These are phyloP conservation scores for Gephyroberyx darwinii DNA, from an alignment of 2,797 vertebrate genomes.

Conservation along the genomic window DNA sequence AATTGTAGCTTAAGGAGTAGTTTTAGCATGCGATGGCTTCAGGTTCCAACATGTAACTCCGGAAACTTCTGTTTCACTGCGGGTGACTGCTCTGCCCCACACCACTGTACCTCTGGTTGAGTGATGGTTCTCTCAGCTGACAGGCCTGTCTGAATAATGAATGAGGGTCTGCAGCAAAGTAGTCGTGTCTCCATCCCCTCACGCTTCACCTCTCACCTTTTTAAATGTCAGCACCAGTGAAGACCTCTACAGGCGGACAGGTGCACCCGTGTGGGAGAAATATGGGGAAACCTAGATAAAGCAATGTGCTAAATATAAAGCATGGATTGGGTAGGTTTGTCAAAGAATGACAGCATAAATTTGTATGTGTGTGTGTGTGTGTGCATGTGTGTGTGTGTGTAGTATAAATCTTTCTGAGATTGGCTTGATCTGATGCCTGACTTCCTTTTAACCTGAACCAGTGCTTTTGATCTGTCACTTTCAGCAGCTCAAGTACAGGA, in stretches of 20 bases:
- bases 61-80: conserved; percentile 56
- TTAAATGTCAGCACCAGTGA: conserved; percentile 58
- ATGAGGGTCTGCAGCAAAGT: conserved; percentile 66
- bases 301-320: conserved; percentile 43
- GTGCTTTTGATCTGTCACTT: conserved; percentile 63
- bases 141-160: conserved; percentile 76
- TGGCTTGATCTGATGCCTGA: conserved; percentile 48
- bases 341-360: conserved; percentile 37
- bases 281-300: conserved; percentile 39
- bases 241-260: conserved; percentile 14
- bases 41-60: conserved; percentile 41
- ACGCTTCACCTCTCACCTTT: conserved; percentile 69
- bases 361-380: conserved; percentile 33
- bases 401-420: conserved; percentile 29
- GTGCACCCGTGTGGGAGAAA: conserved; percentile 11
- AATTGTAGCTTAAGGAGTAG: conserved; percentile 27
- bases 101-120: conserved; percentile 56
- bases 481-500: conserved; percentile 25
- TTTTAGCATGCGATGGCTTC: conserved; percentile 22
- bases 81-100: conserved; percentile 43
- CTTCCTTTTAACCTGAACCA: conserved; percentile 48
- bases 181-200: conserved; percentile 46
- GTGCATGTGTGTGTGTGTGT: conserved; percentile 26
- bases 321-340: conserved; percentile 44
- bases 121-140: conserved; percentile 68